phyloP scores from a whole-genome alignment of 2,113 vertebrate genomes.

The Callorhinus ursinus region DNA sequence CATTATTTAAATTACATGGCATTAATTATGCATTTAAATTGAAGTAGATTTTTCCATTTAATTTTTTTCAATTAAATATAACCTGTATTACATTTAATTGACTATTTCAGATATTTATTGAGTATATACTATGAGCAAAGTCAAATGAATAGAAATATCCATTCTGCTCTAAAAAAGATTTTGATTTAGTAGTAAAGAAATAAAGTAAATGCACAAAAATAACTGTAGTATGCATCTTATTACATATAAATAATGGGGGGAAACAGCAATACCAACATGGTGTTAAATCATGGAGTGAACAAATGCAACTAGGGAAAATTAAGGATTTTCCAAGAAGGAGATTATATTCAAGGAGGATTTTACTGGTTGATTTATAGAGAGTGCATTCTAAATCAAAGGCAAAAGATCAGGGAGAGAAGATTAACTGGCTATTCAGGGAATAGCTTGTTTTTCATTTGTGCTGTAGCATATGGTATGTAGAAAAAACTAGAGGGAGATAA shows the following conservation, averaged over 20 bases:
- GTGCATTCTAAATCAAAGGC: constrained; percentile 54
- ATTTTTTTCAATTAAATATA: not conserved
- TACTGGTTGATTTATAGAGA: not conserved
- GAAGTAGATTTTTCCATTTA: not conserved
- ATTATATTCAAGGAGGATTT: not conserved
- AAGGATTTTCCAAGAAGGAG: not conserved
- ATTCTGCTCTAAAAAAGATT: not conserved
- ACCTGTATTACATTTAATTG: not conserved
- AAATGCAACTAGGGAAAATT: not conserved
- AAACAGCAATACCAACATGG: not conserved
- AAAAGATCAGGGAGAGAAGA: not conserved
- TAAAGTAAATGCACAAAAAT: not conserved
- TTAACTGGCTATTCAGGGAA: constrained; percentile 54
- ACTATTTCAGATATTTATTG: not conserved
- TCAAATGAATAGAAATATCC: not conserved
- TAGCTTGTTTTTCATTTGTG: constrained; percentile 56
- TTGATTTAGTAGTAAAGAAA: not conserved
- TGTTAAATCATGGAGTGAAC: not conserved
- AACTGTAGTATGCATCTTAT: not conserved
- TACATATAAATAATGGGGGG: not conserved
- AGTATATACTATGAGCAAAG: not conserved
- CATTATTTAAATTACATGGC: not conserved
- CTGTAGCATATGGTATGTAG: constrained; percentile 31
- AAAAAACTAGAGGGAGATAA: constrained; percentile 36
- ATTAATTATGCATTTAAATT: not conserved